These are phyloP conservation scores for Lasioglossum morio DNA, from an alignment of 2,888 invertebrate genomes.

Conservation along the genomic window DNA sequence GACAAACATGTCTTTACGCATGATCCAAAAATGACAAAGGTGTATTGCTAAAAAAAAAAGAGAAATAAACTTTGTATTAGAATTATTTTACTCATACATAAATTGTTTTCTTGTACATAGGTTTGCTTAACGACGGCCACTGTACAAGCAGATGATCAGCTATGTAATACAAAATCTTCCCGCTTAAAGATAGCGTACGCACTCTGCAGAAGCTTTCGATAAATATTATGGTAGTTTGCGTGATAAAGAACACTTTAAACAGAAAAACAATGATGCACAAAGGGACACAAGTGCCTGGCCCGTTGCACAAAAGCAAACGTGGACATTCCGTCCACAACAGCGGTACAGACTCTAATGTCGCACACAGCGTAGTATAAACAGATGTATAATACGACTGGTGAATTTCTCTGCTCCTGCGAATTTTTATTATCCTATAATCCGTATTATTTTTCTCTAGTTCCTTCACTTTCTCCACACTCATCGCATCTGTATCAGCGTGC, in stretches of 20 bases:
- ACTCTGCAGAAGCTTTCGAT: constrained; percentile 98
- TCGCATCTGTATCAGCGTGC: constrained; percentile 91
- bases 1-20: constrained; percentile 40
- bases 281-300: constrained; percentile 98
- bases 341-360: constrained; percentile 89
- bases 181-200: constrained; percentile 94
- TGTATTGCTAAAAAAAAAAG: constrained; percentile 24
- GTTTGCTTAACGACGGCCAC: constrained; percentile 91
- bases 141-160: constrained; percentile 96
- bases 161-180: constrained; percentile 93
- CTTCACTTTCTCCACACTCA: constrained; percentile 90
- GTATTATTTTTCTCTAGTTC: constrained; percentile 84
- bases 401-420: constrained; percentile 95
- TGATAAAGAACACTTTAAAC: constrained; percentile 88
- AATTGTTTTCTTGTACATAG: constrained; percentile 66
- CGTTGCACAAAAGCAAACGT: constrained; percentile 95
- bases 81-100: constrained; percentile 65
- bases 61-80: constrained; percentile 11
- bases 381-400: constrained; percentile 94
- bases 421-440: constrained; percentile 86
- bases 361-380: constrained; percentile 91
- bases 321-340: constrained; percentile 90
- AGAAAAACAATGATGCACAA: constrained; percentile 92
- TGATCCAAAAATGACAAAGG: constrained; percentile 45
- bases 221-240: constrained; percentile 92